Conservation (phyloP, 2,113 vertebrate species). For the Ochotona curzoniae region DNA sequence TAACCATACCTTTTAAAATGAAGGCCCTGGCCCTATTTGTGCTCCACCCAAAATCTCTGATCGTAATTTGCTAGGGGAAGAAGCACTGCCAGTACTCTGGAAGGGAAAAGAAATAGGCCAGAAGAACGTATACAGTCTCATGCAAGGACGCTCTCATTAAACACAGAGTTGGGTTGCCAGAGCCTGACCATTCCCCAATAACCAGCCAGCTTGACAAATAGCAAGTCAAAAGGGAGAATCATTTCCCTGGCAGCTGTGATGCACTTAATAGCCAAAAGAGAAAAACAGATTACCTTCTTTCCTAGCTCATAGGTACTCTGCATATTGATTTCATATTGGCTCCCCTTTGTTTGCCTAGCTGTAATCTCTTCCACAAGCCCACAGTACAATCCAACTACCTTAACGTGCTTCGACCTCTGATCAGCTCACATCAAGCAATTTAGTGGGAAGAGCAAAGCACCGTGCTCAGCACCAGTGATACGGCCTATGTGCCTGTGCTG, state of each 20-base stretch:
- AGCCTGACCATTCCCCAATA: conserved; percentile 37
- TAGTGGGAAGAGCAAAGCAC: not conserved
- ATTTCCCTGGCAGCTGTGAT: conserved; percentile 63
- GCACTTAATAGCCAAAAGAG: conserved; percentile 60
- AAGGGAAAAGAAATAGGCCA: not conserved
- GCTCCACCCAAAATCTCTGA: not conserved
- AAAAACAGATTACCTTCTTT: conserved; percentile 55
- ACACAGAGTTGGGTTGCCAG: not conserved
- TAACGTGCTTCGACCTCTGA: conserved; percentile 31
- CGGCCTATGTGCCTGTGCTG: not conserved
- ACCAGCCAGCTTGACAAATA: conserved; percentile 26
- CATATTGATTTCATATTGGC: conserved; percentile 31
- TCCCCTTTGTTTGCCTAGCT: conserved; percentile 59
- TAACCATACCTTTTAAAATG: not conserved
- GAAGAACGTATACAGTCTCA: not conserved
- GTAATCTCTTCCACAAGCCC: conserved; percentile 46
- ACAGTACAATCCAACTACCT: not conserved
- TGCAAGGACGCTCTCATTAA: conserved; percentile 40
- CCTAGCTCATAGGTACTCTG: conserved; percentile 57
- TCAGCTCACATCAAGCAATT: not conserved
- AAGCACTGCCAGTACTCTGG: not conserved
- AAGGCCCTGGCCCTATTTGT: not conserved
- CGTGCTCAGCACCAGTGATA: not conserved
- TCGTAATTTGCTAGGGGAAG: not conserved
- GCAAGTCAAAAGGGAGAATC: conserved; percentile 49